Base-by-base conservation (phyloP, 1,140 invertebrate genomes). In the Ips nitidus region DNA sequence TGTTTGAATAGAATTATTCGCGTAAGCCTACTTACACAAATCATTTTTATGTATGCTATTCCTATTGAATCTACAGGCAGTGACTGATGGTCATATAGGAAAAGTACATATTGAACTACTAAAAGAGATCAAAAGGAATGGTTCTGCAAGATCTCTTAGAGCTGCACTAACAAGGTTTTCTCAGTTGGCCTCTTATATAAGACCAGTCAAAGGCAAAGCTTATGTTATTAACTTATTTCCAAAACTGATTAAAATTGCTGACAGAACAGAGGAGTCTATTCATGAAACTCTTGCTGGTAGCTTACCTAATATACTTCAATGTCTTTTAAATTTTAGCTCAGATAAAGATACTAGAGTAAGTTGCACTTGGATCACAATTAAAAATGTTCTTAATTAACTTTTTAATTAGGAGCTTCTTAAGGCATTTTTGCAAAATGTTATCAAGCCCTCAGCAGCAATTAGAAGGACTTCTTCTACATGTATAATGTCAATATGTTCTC, bases 51-150 rank as follows among this genome's bases (percentile, higher is more conserved):
- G 37, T 41, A 38, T 36, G 22, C 47, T 50, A 50, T 50, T 50
- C 22, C 22, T 22, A 22, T 22, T 55, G 4, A 22, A 55, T 55
- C n/a, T 5, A 47, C 57, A 80, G 79, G 75, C 77, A n/a, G 74
- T 76, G 64, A 75, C 70, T 63, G 74, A 78, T 74, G 86, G 84
- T 53, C 88, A 90, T 78, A 82, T 90, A 38, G 84, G 86, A 8
- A 88, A 90, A 80, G 82, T 94, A 65, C 89, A 91, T 80, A 86
- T 92, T 67, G 91, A 92, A 79, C 80, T 94, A 50, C 92, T 90
- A 76, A 90, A 91, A 79, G 90, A 91, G 81, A 90, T 94, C 43
- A 91, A 91, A 78, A 90, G 87, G 76, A 92, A 92, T 82, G 89
- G 89, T 8, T 80, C 87, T 59, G 84, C 88, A 1, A 82, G 89